Evolutionary conservation across 2,888 invertebrate species (phyloP).

Genomic region (Drosophila suboccidentalis): DNA sequence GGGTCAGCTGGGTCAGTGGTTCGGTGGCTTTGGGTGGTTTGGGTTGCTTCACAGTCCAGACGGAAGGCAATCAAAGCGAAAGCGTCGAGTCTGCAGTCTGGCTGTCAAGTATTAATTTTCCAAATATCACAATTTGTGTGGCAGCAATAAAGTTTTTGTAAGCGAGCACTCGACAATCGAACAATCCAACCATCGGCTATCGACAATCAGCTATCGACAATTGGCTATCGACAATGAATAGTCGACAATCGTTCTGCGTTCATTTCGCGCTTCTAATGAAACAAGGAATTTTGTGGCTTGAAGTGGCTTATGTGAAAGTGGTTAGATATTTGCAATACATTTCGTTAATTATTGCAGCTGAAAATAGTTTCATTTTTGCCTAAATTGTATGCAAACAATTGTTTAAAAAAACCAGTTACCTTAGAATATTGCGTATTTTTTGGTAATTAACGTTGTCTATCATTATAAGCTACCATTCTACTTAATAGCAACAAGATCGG

Average conservation of each 20-base stretch:
- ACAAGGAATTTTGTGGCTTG: conserved; percentile 44
- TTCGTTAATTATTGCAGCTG: conserved; percentile 23
- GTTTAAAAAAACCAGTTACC: too few species aligned
- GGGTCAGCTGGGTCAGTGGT: conserved; percentile 19
- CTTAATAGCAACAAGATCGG: too few species aligned
- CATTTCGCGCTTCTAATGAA: too few species aligned
- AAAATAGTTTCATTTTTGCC: neutral
- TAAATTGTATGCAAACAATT: too few species aligned
- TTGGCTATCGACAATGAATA: conserved; percentile 26
- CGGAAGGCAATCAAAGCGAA: conserved; percentile 39
- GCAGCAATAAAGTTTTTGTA: conserved; percentile 25
- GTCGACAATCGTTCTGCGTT: neutral
- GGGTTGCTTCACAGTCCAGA: conserved; percentile 13
- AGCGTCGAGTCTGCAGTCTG: conserved; percentile 17
- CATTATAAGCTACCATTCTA: too few species aligned
- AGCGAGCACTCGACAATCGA: conserved; percentile 20
- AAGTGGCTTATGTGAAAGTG: conserved; percentile 42
- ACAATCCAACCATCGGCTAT: too few species aligned
- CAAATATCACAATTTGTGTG: conserved; percentile 37
- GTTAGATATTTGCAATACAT: conserved; percentile 26
- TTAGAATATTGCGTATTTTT: too few species aligned
- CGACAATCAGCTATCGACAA: conserved; percentile 31
- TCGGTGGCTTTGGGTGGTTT: neutral
- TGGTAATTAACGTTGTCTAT: too few species aligned
- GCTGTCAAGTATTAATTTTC: conserved; percentile 40